Base-by-base conservation (phyloP, 2,797 vertebrate species). In the Coregonus suidteri region DNA sequence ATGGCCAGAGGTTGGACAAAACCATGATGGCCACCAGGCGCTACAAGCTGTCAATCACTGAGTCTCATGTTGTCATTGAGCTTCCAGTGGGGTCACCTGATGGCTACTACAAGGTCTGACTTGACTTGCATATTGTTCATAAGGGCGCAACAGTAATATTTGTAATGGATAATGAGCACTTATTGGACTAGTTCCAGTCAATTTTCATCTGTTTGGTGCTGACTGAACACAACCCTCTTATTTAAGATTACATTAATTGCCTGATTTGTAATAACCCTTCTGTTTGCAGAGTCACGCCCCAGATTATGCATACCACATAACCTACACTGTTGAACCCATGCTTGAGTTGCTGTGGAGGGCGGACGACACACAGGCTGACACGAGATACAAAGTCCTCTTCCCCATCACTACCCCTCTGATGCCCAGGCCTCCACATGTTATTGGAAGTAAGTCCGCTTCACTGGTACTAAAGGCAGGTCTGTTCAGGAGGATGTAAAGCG, bases 101-200 rank as follows among this genome's bases (percentile, higher is more conserved):
- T 76, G 95, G 96, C 5, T 94, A 93, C 89, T 97, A 93, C 80
- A 97, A 97, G 95, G 96, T 96, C 59, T 6, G 88, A 81, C 7
- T n/a, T 47, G 41, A 59, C 6, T 6, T 47, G 7, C 31, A 2
- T 34, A 34, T 34, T 34, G 2, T 47, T 47, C 41, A 47, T 47
- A 11, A 11, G 2, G 9, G 2, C 9, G 11, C 41, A 47, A 47
- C 41, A 34, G 31, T 47, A 47, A 47, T 2, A 47, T 11, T 47
- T 47, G 2, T 2, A 11, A 47, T 47, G 9, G 9, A 2, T 11
- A 11, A 47, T 47, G 9, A 47, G 41, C 41, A 47, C 9, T 4
- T 35, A 11, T 47, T 47, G 41, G 41, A 47, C 41, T 11, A 11
- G 41, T 34, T 69, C 67, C 18, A 31, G n/a, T 31, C 35, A 14